A percentile compares a stretch with the other conserved stretches of the same genome.
These are phyloP conservation scores for Platygyra sinensis DNA, from an alignment of 64 coral and sea anemone species.

Conservation along the genomic window DNA sequence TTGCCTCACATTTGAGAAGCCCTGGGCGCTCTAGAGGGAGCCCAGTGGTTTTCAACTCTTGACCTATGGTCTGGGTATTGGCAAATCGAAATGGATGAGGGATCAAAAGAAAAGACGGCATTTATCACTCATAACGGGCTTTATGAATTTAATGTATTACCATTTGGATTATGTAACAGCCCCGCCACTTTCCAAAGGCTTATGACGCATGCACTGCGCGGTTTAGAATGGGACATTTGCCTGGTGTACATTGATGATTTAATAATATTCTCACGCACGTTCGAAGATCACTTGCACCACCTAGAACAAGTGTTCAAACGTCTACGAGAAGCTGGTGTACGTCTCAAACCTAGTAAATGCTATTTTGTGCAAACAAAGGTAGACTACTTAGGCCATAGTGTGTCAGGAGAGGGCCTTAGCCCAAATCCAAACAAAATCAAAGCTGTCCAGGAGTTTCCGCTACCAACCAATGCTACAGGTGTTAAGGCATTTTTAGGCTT, in stretches of 20 bases:
- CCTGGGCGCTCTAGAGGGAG: background rate
- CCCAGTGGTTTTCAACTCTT: background rate
- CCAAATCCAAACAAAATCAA: conserved; percentile 18
- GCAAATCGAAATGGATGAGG: conserved; percentile 11
- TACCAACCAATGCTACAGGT: background rate
- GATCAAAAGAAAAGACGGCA: conserved; percentile 29
- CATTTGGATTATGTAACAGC: conserved; percentile 5
- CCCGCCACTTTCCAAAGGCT: conserved; percentile 46
- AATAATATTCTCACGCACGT: conserved; percentile 38
- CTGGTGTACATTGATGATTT: conserved; percentile 53
- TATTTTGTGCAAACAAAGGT: background rate
- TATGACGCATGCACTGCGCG: conserved; percentile 9
- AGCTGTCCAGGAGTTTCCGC: conserved; percentile 4
- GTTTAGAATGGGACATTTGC: conserved; percentile 40
- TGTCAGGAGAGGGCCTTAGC: background rate
- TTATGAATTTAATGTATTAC: conserved; percentile 35
- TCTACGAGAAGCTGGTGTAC: conserved; percentile 31
- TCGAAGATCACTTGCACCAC: background rate
- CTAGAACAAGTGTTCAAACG: conserved; percentile 34
- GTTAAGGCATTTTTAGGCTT: conserved; percentile 22
- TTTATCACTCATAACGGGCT: conserved; percentile 50
- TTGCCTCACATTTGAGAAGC: background rate
- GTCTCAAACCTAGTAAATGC: background rate
- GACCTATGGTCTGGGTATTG: conserved; percentile 25
- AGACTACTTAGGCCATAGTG: conserved; percentile 9